phyloP scores from a whole-genome alignment of 64 coral and sea anemone genomes.

The Porites lutea region DNA sequence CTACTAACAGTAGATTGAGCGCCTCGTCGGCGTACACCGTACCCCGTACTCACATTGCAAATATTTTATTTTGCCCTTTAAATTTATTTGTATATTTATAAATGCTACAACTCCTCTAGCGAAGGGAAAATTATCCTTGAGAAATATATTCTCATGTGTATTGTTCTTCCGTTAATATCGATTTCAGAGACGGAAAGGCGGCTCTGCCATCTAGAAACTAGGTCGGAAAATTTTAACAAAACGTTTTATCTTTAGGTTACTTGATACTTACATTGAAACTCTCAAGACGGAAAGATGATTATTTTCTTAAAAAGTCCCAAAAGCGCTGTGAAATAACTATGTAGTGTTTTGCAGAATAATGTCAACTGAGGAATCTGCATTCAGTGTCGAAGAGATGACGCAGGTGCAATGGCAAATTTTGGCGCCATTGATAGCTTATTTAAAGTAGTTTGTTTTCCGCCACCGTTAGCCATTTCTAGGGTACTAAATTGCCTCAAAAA shows the following conservation, averaged over 20 bases:
- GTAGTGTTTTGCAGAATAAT: background rate
- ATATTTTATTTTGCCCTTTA: too few relatives aligned
- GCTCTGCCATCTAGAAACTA: background rate
- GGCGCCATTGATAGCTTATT: background rate
- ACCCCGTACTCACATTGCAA: background rate
- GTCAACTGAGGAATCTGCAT: background rate
- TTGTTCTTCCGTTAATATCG: too few relatives aligned
- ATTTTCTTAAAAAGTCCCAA: too few relatives aligned
- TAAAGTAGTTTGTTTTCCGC: background rate
- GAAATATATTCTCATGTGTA: too few relatives aligned
- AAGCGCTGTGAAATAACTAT: too few relatives aligned
- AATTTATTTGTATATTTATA: background rate
- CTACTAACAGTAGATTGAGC: too few relatives aligned
- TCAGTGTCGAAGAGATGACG: background rate
- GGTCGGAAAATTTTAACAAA: background rate
- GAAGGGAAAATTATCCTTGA: too few relatives aligned
- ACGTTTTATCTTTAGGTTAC: background rate
- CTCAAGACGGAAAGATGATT: background rate
- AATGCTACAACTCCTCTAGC: background rate
- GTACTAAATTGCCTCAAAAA: background rate
- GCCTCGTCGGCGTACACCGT: background rate
- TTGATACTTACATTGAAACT: background rate
- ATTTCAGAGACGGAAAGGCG: too few relatives aligned
- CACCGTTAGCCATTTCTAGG: background rate
- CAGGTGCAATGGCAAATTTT: slow-evolving; percentile 16